Percentiles rank a stretch among this genome's conserved stretches.
Evolutionary conservation across 1,140 invertebrate species (phyloP).

Genomic region (Akabosia matsudoensis): DNA sequence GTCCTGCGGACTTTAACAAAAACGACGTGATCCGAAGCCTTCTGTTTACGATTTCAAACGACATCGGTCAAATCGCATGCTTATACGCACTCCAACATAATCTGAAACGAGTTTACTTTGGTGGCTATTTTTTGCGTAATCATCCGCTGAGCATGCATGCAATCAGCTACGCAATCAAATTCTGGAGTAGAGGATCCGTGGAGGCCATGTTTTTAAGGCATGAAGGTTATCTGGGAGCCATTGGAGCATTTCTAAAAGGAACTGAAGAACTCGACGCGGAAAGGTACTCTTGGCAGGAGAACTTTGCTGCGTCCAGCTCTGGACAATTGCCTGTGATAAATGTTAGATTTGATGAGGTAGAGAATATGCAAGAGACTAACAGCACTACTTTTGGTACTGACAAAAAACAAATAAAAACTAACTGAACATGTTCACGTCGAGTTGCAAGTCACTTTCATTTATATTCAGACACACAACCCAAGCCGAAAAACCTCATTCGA

Average conservation of each 20-base stretch:
- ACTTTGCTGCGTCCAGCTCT: conserved; percentile 68
- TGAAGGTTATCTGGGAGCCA: conserved; percentile 73
- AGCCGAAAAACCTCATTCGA: neutral
- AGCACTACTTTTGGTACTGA: neutral
- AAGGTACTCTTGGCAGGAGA: conserved; percentile 69
- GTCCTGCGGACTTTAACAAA: conserved; percentile 56
- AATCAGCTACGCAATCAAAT: conserved; percentile 70
- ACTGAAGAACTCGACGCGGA: conserved; percentile 62
- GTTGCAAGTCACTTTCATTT: no score
- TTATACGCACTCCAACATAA: conserved; percentile 67
- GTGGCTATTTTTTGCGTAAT: conserved; percentile 72
- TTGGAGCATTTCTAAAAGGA: conserved; percentile 72
- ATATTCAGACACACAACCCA: no score
- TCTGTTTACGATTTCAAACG: conserved; percentile 70
- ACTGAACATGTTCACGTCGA: no score
- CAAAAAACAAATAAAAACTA: neutral
- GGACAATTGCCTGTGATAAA: conserved; percentile 49
- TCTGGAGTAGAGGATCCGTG: conserved; percentile 70
- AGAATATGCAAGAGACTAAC: neutral
- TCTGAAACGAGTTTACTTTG: conserved; percentile 68
- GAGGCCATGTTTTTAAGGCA: conserved; percentile 70
- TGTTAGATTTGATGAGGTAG: neutral
- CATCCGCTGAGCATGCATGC: conserved; percentile 74
- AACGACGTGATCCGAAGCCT: conserved; percentile 67
- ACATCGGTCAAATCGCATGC: conserved; percentile 72